Evolutionary conservation across 2,113 vertebrate species (phyloP).

Genomic region (Alectura lathami): DNA sequence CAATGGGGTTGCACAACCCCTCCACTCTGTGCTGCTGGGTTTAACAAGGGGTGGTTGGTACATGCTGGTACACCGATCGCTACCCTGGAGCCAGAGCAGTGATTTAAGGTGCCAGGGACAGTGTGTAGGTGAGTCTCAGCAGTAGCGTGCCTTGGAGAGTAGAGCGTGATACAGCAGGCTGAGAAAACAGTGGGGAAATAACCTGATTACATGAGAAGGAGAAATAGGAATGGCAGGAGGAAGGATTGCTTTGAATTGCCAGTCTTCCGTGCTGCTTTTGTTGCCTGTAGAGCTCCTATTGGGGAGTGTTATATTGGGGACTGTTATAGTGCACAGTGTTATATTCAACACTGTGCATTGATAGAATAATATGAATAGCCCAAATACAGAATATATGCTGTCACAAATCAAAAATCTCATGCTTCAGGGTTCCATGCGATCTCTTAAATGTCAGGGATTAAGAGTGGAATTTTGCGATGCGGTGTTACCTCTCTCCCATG

Average conservation of each 20-base stretch:
- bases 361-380: background rate
- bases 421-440: conserved; percentile 15
- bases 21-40: background rate
- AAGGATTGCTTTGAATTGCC: background rate
- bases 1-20: conserved; percentile 43
- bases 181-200: background rate
- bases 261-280: background rate
- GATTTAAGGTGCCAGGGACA: conserved; percentile 15
- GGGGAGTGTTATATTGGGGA: too few relatives aligned
- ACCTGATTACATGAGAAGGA: background rate
- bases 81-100: background rate
- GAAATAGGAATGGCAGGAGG: background rate
- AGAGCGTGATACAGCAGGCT: conserved; percentile 1
- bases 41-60: conserved; percentile 50
- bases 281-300: background rate
- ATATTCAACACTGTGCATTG: background rate
- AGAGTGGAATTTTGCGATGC: background rate
- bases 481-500: background rate
- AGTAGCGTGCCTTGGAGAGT: background rate
- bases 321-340: too few relatives aligned
- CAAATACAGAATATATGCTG: background rate
- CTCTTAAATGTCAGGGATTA: conserved; percentile 42
- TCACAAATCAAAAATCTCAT: background rate
- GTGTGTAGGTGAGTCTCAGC: conserved; percentile 4
- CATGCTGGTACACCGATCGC: conserved; percentile 37